Conservation (phyloP, 2,797 vertebrate genomes). For the Acanthurus leucopareius region DNA sequence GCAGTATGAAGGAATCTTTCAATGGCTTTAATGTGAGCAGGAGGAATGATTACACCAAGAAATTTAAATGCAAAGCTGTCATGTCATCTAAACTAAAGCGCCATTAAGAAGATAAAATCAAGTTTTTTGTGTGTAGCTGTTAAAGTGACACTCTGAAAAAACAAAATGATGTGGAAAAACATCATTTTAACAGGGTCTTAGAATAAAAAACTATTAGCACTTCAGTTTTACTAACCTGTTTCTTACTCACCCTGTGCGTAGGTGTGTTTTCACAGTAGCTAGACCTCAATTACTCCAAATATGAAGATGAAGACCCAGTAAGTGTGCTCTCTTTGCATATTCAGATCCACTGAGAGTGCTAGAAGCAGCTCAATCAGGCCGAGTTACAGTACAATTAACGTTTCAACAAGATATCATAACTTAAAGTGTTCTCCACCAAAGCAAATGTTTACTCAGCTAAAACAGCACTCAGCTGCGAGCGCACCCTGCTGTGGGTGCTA, state of each 20-base stretch:
- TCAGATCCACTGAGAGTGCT: neutral
- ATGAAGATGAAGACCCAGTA: neutral
- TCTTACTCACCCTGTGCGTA: neutral
- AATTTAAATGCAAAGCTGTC: neutral
- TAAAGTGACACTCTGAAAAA: no score
- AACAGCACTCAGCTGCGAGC: slow-evolving; percentile 14
- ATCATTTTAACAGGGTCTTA: neutral
- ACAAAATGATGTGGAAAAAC: neutral
- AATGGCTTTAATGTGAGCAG: neutral
- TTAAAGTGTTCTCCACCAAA: neutral
- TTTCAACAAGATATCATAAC: neutral
- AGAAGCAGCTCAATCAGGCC: neutral
- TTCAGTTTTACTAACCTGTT: neutral
- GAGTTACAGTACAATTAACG: neutral
- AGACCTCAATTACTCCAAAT: no score
- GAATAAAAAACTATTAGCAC: neutral
- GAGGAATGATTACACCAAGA: neutral
- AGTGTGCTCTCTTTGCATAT: neutral
- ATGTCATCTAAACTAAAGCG: neutral
- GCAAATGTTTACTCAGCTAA: slow-evolving; percentile 24
- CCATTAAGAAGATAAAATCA: neutral
- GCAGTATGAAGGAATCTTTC: neutral
- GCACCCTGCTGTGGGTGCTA: slow-evolving; percentile 27
- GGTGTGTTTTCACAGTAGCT: neutral
- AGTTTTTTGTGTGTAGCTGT: no score